phyloP scores from a whole-genome alignment of 1,140 invertebrate genomes.

The Caerostris darwini region DNA sequence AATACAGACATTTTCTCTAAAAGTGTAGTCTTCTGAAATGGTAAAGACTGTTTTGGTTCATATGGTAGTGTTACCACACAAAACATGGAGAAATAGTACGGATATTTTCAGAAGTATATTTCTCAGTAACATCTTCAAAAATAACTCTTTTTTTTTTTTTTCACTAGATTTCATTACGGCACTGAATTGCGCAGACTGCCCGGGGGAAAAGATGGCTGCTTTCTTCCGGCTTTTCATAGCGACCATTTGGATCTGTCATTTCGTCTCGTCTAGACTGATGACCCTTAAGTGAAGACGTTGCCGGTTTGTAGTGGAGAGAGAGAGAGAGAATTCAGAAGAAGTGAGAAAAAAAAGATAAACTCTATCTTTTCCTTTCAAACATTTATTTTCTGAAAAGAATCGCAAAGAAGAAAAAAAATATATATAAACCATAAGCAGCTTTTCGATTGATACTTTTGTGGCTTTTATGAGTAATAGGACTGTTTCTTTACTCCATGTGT shows the following conservation, averaged over 20 bases:
- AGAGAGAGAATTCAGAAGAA: background rate
- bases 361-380: background rate
- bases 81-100: no score
- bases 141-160: slow-evolving; percentile 8
- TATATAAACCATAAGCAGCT: background rate
- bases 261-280: slow-evolving; percentile 56
- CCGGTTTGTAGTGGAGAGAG: background rate
- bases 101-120: no score
- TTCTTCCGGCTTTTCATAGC: slow-evolving; percentile 55
- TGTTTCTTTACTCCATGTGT: no score
- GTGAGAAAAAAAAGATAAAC: background rate
- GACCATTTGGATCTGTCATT: slow-evolving; percentile 73
- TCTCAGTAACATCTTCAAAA: background rate
- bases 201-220: background rate
- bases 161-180: slow-evolving; percentile 64
- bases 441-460: background rate
- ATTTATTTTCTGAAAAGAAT: background rate
- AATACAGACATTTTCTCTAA: no score
- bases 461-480: background rate
- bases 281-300: slow-evolving; percentile 19
- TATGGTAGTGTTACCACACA: no score
- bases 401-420: background rate
- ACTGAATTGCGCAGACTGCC: background rate
- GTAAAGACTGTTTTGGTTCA: no score
- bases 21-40: no score